Conservation (phyloP, 2,888 invertebrate genomes). For the Lasioglossum oenotherae region DNA sequence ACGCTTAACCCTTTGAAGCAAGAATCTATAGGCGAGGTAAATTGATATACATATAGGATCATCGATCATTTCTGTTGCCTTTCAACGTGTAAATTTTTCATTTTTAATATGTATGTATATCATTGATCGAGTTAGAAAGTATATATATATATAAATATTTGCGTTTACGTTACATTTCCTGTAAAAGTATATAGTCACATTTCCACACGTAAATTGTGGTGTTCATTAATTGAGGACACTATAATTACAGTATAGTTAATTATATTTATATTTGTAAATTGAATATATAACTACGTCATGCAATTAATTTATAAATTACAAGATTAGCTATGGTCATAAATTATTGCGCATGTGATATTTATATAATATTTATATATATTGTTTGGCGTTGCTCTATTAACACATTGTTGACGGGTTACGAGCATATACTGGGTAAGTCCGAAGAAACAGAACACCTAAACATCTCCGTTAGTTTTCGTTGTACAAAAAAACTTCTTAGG, state of each 20-base stretch:
- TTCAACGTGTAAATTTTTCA: conserved; percentile 29
- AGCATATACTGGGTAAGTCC: too few relatives aligned
- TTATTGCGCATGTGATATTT: conserved; percentile 11
- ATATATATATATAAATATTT: neutral
- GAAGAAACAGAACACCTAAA: too few relatives aligned
- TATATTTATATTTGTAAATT: conserved; percentile 42
- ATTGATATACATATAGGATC: neutral
- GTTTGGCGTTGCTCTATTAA: conserved; percentile 13
- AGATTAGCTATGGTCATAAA: conserved; percentile 25
- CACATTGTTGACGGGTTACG: neutral
- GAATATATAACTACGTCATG: conserved; percentile 23
- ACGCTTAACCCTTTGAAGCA: conserved; percentile 63
- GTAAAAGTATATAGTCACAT: conserved; percentile 7
- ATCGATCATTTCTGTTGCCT: conserved; percentile 6
- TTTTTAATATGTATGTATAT: conserved; percentile 13
- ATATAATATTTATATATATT: neutral
- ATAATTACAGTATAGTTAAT: conserved; percentile 13
- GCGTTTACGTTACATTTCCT: conserved; percentile 24
- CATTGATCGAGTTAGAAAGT: conserved; percentile 18
- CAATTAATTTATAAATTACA: conserved; percentile 23
- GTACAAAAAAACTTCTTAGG: too few relatives aligned
- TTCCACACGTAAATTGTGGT: conserved; percentile 21
- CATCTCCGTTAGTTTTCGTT: too few relatives aligned
- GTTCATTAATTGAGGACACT: neutral
- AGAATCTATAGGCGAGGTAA: conserved; percentile 29